phyloP scores from a whole-genome alignment of 2,888 invertebrate species.

The Cephonodes hylas region DNA sequence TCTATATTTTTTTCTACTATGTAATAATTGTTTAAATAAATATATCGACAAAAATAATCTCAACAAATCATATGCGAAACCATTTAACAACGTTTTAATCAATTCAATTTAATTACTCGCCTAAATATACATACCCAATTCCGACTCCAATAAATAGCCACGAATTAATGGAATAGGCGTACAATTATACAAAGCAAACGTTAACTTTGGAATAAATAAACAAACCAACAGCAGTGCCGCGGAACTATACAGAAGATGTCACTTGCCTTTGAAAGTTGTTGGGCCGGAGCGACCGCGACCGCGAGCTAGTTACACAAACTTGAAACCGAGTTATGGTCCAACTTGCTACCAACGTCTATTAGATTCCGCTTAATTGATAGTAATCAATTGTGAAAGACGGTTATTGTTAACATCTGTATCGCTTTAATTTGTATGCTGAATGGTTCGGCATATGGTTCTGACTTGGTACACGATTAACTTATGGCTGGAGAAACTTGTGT shows the following conservation, averaged over 20 bases:
- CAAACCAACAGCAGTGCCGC: slow-evolving; percentile 21
- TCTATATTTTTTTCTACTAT: too few species aligned
- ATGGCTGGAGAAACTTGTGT: too few species aligned
- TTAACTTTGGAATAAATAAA: slow-evolving; percentile 35
- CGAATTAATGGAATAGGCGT: slow-evolving; percentile 13
- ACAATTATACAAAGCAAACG: slow-evolving; percentile 22
- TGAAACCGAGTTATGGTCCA: slow-evolving; percentile 13
- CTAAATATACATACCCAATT: not conserved
- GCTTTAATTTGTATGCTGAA: not conserved
- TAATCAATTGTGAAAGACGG: not conserved
- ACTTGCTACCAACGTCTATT: slow-evolving; percentile 14
- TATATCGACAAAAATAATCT: too few species aligned
- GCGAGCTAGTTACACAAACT: slow-evolving; percentile 13
- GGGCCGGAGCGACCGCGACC: slow-evolving; percentile 19
- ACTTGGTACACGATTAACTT: not conserved
- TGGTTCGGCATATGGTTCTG: not conserved
- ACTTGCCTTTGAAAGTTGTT: slow-evolving; percentile 37
- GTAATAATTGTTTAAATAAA: too few species aligned
- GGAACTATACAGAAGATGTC: slow-evolving; percentile 28
- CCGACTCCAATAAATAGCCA: not conserved
- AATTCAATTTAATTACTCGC: not conserved
- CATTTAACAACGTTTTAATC: slow-evolving; percentile 7
- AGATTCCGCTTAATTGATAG: slow-evolving; percentile 13
- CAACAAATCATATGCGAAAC: too few species aligned
- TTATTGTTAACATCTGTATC: not conserved